Evolutionary conservation across 2,888 invertebrate genomes (phyloP).

Genomic region (Tetragnatha montana): DNA sequence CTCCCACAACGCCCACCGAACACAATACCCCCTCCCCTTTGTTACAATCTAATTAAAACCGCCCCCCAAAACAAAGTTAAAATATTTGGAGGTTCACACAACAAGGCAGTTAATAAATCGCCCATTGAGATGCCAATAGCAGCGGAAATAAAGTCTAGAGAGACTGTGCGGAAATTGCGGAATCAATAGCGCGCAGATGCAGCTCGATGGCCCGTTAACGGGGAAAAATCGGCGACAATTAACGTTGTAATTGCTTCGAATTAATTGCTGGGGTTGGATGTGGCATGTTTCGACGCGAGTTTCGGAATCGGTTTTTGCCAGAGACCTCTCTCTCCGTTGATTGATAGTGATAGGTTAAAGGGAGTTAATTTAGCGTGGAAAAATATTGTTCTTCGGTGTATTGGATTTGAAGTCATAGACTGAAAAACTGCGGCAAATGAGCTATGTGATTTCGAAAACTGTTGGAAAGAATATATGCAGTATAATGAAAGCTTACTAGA

Average conservation of each 20-base stretch:
- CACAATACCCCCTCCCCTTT: background rate
- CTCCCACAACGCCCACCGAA: background rate
- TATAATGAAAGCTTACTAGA: too few species aligned
- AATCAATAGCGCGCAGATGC: conserved; percentile 57
- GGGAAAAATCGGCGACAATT: conserved; percentile 55
- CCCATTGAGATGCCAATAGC: conserved; percentile 59
- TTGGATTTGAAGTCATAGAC: too few species aligned
- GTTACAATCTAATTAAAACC: conserved; percentile 26
- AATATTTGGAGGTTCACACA: conserved; percentile 23
- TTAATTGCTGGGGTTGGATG: conserved; percentile 32
- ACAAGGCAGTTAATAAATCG: conserved; percentile 13
- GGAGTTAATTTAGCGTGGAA: too few species aligned
- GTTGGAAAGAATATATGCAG: too few species aligned
- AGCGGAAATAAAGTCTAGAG: conserved; percentile 54
- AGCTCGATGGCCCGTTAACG: conserved; percentile 39
- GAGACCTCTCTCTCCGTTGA: too few species aligned
- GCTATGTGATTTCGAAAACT: too few species aligned
- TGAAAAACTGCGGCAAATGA: too few species aligned
- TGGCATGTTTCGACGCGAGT: too few species aligned
- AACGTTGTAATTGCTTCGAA: conserved; percentile 48
- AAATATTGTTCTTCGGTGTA: too few species aligned
- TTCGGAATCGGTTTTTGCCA: too few species aligned
- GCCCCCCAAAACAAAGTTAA: background rate
- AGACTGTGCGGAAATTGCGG: conserved; percentile 36
- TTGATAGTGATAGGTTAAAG: too few species aligned